Evolutionary conservation across 1,140 invertebrate species (phyloP), one percentile per base, ranked within the genome.

Genomic region (Phthorimaea operculella): DNA sequence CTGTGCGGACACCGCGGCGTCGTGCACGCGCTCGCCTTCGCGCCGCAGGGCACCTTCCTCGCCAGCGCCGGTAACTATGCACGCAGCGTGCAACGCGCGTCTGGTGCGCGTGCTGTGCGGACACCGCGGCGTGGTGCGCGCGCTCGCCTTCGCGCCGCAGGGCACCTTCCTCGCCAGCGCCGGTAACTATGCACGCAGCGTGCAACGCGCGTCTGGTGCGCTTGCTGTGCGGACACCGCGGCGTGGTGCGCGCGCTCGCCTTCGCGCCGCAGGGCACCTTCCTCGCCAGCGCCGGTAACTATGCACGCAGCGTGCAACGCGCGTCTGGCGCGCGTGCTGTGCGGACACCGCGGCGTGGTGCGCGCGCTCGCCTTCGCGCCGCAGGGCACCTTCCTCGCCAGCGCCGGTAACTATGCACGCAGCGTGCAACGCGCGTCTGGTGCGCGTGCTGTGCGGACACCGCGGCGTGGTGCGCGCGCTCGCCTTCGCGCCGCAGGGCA

Each of bases 91-190:
- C 87, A 92, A 86, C 49, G 87, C 87, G 5, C 89, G 89, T 17
- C 85, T 95, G n/a, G 90, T 93, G 72, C 89, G 91, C 48, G 90
- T 95, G 64, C 93, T 96, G 60, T 90, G 90, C 67, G 94, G 93
- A 3, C 94, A 96, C 68, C 89, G 90, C 55, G 90, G 91, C 63
- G 79, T 87, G 11, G 88, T 96, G 8, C 92, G 93, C 17, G 88
- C 89, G 59, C 79, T 97, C 17, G 88, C 89, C 62, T 95, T 95
- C 70, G 67, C 95, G 58, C 93, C 93, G 36, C 93, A 92, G 0
- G 93, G 92, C 12, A 93, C 93, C 15, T 86, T 89, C 9, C 93
- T 95, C 82, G 90, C 91, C 66, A 91, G 90, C 18, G 89, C n/a
- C n/a, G 10, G 93, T 95, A 81, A n/a, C n/a, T 95, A 52, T 87